These are phyloP conservation scores for Monopterus albus DNA, from an alignment of 2,113 vertebrate species.

Conservation along the genomic window DNA sequence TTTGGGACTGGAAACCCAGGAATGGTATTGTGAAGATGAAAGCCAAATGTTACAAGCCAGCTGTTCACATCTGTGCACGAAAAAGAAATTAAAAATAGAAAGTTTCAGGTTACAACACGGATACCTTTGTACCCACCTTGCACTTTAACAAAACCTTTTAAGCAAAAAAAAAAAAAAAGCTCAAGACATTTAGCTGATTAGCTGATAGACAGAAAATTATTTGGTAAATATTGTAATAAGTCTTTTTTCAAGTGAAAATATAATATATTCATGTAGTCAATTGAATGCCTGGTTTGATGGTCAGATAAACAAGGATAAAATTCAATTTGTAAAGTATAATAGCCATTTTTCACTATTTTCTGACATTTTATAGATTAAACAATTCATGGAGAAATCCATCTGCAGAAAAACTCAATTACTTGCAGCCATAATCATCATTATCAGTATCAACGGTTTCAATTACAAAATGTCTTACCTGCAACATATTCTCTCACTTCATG, in stretches of 20 bases:
- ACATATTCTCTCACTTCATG: conserved; percentile 95
- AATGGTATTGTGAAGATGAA: conserved; percentile 98
- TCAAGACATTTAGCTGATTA: not conserved
- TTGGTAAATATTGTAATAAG: not conserved
- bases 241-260: not conserved
- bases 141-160: too few relatives aligned
- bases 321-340: not conserved
- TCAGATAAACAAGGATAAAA: not conserved
- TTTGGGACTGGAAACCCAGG: conserved; percentile 95
- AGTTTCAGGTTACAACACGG: not conserved
- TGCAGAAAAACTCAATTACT: too few relatives aligned
- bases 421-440: too few relatives aligned
- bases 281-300: not conserved
- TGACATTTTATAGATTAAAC: not conserved
- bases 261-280: too few relatives aligned
- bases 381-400: not conserved
- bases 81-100: not conserved
- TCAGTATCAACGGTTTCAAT: not conserved
- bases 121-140: too few relatives aligned
- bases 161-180: too few relatives aligned
- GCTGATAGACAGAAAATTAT: not conserved
- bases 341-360: not conserved
- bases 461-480: conserved; percentile 85
- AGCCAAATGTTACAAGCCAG: conserved; percentile 98
- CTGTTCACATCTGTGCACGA: conserved; percentile 92